These are phyloP conservation scores for Oncorhynchus keta DNA, from an alignment of 2,113 vertebrate species.

Conservation along the genomic window DNA sequence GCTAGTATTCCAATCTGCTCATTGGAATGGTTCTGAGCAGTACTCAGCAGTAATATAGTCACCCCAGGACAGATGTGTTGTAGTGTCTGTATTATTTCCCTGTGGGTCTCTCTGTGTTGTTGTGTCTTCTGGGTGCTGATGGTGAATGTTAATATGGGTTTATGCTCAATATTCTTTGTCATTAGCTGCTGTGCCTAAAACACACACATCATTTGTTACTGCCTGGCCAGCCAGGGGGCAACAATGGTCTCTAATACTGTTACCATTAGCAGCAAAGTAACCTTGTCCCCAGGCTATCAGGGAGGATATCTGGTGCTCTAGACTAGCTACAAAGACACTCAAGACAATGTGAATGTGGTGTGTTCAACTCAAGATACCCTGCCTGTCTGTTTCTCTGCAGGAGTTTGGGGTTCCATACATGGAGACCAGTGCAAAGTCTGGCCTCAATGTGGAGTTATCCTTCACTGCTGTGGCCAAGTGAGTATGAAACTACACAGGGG, in stretches of 20 bases:
- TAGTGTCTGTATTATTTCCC: neutral
- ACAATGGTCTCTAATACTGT: too few species aligned
- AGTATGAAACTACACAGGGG: constrained; percentile 51
- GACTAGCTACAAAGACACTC: neutral
- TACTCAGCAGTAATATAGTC: neutral
- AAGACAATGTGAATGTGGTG: neutral
- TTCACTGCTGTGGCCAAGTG: constrained; percentile 93
- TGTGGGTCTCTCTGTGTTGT: neutral
- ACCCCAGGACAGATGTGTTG: neutral
- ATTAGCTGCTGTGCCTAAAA: too few species aligned
- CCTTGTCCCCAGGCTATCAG: too few species aligned
- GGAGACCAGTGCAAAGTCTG: constrained; percentile 91
- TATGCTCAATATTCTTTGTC: too few species aligned
- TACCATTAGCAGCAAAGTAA: too few species aligned
- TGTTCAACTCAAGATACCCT: neutral
- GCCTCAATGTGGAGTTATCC: constrained; percentile 88
- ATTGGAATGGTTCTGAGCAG: neutral
- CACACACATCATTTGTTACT: too few species aligned
- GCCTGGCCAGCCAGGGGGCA: too few species aligned
- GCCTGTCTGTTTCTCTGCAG: constrained; percentile 57
- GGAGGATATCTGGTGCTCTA: too few species aligned
- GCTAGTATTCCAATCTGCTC: neutral
- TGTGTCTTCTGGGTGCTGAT: too few species aligned
- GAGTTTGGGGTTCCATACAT: constrained; percentile 92
- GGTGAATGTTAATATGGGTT: too few species aligned